These are phyloP conservation scores for Crypturellus tataupa DNA, from an alignment of 2,797 vertebrate genomes.

Conservation along the genomic window DNA sequence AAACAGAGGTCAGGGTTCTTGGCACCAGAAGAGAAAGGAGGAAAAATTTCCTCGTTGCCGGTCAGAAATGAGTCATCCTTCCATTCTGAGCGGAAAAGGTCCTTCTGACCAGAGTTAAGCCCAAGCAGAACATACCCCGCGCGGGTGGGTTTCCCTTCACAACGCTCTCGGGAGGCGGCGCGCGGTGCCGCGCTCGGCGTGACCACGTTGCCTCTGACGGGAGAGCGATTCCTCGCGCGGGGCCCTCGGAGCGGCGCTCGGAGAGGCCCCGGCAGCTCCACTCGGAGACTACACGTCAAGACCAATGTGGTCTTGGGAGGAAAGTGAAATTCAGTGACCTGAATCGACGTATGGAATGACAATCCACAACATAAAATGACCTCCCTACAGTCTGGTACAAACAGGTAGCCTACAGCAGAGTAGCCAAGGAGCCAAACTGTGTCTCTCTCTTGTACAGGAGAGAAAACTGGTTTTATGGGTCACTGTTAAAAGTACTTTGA, in stretches of 20 bases:
- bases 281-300: conserved; percentile 3
- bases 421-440: conserved; percentile 49
- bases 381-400: conserved; percentile 13
- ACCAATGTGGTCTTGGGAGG: conserved; percentile 17
- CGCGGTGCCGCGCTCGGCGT: not conserved
- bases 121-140: not conserved
- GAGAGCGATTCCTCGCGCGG: not conserved
- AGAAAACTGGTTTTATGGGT: conserved; percentile 27
- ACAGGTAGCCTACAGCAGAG: conserved; percentile 53
- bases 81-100: conserved; percentile 24
- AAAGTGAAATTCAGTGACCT: conserved; percentile 10
- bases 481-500: not conserved
- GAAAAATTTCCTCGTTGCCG: conserved; percentile 34
- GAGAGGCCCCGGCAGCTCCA: conserved; percentile 38
- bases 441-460: not conserved
- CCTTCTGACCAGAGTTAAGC: conserved; percentile 19
- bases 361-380: conserved; percentile 18
- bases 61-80: conserved; percentile 30
- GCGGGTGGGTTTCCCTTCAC: not conserved
- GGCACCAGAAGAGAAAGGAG: conserved; percentile 59
- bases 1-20: conserved; percentile 40
- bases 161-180: not conserved
- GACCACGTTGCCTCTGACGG: not conserved
- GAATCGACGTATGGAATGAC: conserved; percentile 2
- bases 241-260: not conserved